Base-by-base conservation (phyloP, 1,140 invertebrate species). In the Zaprionus gabonicus region DNA sequence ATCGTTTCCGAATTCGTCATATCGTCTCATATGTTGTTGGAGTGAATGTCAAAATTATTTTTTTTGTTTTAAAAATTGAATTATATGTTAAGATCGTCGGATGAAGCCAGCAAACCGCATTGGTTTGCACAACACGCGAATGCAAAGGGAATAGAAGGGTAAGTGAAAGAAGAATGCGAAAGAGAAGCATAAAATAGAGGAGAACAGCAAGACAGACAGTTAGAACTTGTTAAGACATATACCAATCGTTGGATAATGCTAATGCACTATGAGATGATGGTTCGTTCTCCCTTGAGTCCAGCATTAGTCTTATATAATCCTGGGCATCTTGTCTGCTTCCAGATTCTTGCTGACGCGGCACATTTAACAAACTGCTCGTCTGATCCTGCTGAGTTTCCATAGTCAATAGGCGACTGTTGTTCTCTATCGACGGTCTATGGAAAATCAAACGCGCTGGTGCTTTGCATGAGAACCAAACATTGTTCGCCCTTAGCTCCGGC, bases 31-130 rank as follows among this genome's bases (percentile, higher is more conserved):
- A 36, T 38, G 62, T 66, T 66, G 56, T 59, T 67, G 3, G 55
- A 66, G 55, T 67, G 41, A 28, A 13, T 66, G 70, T 72, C 63
- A 58, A 71, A 72, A 72, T 58, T 66, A 41, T 9, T 34, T 34
- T 28, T 7, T 67, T n/a, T 7, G 41, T 38, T 27, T 15, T 10
- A 15, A 44, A 71, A 64, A 64, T 27, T 41, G 6, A 25, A 41
- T 25, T 59, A 25, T 59, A 27, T 59, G 57, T 59, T 34, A 5
- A 41, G 38, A 59, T 25, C 38, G 7, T 41, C 23, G 34, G 9
- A 59, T 15, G 36, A 27, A 59, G n/a, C 46, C 10, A 51, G 46
- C 5, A n/a, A 23, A 51, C 10, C 20, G 4, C 25, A 51, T 51
- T 51, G 46, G 20, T 51, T 25, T 41, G 28, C 23, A 10, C 46